phyloP scores from a whole-genome alignment of 1,140 invertebrate genomes.

The Leptinotarsa texana region DNA sequence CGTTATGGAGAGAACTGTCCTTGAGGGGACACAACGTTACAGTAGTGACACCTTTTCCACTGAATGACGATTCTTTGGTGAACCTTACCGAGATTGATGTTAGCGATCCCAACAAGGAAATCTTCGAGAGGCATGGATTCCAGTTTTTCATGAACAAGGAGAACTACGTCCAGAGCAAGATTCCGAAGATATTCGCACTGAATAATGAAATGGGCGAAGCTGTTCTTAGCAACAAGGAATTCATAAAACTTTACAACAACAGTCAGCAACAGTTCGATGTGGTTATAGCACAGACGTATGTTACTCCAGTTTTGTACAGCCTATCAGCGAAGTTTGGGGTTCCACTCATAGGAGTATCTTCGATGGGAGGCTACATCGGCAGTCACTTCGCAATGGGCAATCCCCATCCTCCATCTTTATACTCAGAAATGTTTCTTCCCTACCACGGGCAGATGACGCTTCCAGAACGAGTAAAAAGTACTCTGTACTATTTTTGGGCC shows the following conservation, averaged over 20 bases:
- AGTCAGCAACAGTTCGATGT: slow-evolving; percentile 34
- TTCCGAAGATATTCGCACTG: slow-evolving; percentile 37
- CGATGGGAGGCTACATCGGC: slow-evolving; percentile 38
- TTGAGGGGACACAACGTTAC: slow-evolving; percentile 43
- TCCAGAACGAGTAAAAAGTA: slow-evolving; percentile 35
- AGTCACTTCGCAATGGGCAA: slow-evolving; percentile 37
- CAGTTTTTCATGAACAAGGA: slow-evolving; percentile 41
- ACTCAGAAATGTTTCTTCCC: slow-evolving; percentile 38
- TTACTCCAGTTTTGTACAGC: slow-evolving; percentile 38
- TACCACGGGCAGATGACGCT: slow-evolving; percentile 36
- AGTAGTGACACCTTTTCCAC: slow-evolving; percentile 40
- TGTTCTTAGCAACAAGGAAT: slow-evolving; percentile 34
- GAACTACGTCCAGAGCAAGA: slow-evolving; percentile 32
- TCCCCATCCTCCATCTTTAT: slow-evolving; percentile 34
- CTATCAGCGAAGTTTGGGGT: slow-evolving; percentile 34
- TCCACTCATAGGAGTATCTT: slow-evolving; percentile 40
- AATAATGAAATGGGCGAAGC: slow-evolving; percentile 33
- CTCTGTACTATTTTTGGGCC: slow-evolving; percentile 38
- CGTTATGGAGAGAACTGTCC: slow-evolving; percentile 49
- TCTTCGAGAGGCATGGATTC: slow-evolving; percentile 34
- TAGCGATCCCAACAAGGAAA: slow-evolving; percentile 25
- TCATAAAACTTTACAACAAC: slow-evolving; percentile 34
- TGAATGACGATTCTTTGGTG: slow-evolving; percentile 37
- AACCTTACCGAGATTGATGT: slow-evolving; percentile 45
- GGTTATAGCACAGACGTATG: slow-evolving; percentile 37